Evolutionary conservation across 2,113 vertebrate species (phyloP).

Genomic region (Potamarius usumacintae): DNA sequence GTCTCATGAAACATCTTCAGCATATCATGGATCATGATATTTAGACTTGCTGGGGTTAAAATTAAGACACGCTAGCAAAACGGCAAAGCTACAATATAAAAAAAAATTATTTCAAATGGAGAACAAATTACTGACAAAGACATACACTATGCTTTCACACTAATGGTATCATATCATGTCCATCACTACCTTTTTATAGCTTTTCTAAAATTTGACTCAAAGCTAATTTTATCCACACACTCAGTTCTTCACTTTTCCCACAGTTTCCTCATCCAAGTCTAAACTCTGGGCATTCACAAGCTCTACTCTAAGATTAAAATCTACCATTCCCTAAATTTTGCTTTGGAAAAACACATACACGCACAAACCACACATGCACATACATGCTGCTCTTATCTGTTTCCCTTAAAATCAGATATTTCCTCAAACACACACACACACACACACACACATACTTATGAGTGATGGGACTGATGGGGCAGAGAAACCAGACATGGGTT

Average conservation of each 20-base stretch:
- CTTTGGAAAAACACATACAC: not conserved
- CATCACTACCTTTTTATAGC: not conserved
- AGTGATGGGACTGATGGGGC: conserved; percentile 55
- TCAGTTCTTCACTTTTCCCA: conserved; percentile 4
- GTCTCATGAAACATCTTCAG: not conserved
- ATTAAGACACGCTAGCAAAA: not conserved
- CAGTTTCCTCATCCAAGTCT: conserved; percentile 42
- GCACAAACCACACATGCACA: not conserved
- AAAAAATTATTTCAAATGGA: not conserved
- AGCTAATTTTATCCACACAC: conserved; percentile 39
- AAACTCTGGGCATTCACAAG: conserved; percentile 31
- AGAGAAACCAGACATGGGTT: conserved; percentile 66
- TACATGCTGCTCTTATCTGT: conserved; percentile 16
- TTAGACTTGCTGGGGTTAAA: not conserved
- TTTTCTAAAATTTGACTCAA: not conserved
- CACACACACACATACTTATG: conserved; percentile 2
- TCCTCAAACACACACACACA: conserved; percentile 39
- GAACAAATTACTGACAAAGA: not conserved
- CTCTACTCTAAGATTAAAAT: conserved; percentile 4
- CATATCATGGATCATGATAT: not conserved
- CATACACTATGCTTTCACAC: not conserved
- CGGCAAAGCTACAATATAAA: not conserved
- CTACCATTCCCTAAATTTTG: not conserved
- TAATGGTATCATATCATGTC: not conserved
- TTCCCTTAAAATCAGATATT: conserved; percentile 19